Evolutionary conservation across 2,797 vertebrate species (phyloP).

Genomic region (Heterohyrax brucei): DNA sequence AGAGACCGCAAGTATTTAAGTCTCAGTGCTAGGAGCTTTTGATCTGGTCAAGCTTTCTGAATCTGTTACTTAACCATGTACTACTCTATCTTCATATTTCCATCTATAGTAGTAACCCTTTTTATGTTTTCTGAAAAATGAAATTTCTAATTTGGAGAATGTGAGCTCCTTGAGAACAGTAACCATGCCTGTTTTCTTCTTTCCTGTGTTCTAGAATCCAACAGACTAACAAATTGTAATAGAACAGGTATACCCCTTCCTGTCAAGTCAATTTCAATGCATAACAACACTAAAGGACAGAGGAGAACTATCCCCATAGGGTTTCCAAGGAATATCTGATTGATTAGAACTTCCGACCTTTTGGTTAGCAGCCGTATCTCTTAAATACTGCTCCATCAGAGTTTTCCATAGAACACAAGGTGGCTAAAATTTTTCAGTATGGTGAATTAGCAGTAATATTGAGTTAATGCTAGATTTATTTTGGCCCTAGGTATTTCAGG

Average conservation of each 20-base stretch:
- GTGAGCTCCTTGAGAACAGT: neutral
- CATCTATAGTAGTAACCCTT: neutral
- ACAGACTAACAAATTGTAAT: neutral
- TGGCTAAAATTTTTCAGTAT: neutral
- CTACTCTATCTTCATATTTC: neutral
- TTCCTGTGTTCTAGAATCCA: neutral
- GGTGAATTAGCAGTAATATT: neutral
- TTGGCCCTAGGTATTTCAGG: neutral
- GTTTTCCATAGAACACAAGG: neutral
- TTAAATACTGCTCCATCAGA: no score
- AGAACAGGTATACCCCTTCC: no score
- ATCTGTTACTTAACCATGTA: neutral
- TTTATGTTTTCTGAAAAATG: neutral
- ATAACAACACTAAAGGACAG: no score
- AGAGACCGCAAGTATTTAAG: neutral
- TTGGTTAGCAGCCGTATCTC: no score
- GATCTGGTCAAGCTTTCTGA: neutral
- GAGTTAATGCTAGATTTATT: neutral
- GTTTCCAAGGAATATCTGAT: no score
- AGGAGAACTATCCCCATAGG: no score
- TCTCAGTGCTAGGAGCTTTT: neutral
- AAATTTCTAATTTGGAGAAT: conserved; percentile 33
- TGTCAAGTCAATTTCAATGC: no score
- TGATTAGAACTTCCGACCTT: no score
- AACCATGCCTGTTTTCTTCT: neutral